Conservation (phyloP, 2,113 vertebrate species). For the Xenus cinereus region DNA sequence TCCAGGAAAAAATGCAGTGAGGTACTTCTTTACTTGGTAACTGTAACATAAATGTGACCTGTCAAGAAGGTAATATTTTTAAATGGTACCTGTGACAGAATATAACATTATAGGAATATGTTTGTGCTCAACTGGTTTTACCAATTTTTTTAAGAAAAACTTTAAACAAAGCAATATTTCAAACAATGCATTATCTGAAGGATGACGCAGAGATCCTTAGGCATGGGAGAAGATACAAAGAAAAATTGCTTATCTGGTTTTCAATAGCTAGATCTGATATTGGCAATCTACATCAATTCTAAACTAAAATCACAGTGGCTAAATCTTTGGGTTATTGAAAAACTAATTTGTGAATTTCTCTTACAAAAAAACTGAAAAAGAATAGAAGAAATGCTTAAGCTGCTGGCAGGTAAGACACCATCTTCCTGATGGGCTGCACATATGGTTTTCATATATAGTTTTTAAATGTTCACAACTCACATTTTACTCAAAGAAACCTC, state of each 20-base stretch:
- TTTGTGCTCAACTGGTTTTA: neutral
- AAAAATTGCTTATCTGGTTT: neutral
- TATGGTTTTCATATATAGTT: neutral
- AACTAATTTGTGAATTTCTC: neutral
- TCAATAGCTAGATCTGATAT: neutral
- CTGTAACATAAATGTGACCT: neutral
- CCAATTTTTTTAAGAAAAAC: neutral
- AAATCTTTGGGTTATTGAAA: neutral
- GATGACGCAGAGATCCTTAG: neutral
- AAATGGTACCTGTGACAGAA: neutral
- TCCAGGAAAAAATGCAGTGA: neutral
- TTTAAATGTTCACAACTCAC: neutral
- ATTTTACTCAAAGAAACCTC: neutral
- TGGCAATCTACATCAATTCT: neutral
- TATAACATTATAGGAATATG: neutral
- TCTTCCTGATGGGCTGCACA: neutral
- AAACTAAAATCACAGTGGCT: neutral
- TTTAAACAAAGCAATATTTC: neutral
- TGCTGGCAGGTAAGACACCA: too few species aligned
- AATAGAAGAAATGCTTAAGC: neutral
- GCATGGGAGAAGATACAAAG: neutral
- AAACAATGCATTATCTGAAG: neutral
- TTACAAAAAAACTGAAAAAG: neutral
- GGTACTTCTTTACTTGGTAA: neutral
- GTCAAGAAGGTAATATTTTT: neutral